A percentile compares a stretch with the other conserved stretches of the same genome.
phyloP scores from a whole-genome alignment of 2,113 vertebrate species.

The Cheirogaleus medius region DNA sequence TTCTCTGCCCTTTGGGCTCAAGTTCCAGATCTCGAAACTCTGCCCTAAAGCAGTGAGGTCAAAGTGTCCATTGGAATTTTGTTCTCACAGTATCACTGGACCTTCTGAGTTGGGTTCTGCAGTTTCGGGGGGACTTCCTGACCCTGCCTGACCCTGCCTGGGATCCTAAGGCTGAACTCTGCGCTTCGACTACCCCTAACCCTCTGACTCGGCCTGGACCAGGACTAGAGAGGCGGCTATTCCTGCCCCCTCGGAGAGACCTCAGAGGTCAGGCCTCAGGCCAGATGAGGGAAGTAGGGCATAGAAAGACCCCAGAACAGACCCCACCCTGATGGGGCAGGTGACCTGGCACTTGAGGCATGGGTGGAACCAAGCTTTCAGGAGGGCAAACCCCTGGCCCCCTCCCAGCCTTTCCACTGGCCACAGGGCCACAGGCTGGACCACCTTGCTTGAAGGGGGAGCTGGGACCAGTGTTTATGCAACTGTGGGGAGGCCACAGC shows the following conservation, averaged over 20 bases:
- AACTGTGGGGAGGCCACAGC: conserved; percentile 71
- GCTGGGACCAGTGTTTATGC: conserved; percentile 65
- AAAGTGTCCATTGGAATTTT: background rate
- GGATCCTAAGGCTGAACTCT: background rate
- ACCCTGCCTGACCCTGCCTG: background rate
- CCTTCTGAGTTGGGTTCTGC: background rate
- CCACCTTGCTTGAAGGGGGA: conserved; percentile 70
- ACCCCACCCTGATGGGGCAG: background rate
- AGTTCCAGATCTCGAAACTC: background rate
- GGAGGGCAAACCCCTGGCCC: background rate
- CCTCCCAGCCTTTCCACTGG: background rate
- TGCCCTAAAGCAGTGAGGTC: background rate
- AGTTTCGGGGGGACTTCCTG: background rate
- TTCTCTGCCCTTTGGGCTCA: background rate
- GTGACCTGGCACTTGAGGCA: background rate
- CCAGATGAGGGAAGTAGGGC: background rate
- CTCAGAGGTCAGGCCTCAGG: background rate
- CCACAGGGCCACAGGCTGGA: conserved; percentile 34
- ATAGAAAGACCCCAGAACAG: background rate
- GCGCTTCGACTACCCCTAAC: background rate
- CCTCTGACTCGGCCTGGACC: background rate
- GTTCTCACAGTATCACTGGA: background rate
- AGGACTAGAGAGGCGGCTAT: too few relatives aligned
- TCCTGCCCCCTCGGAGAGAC: background rate
- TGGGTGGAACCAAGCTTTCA: background rate